Conservation (phyloP, 2,113 vertebrate genomes). For the Cairina moschata region DNA sequence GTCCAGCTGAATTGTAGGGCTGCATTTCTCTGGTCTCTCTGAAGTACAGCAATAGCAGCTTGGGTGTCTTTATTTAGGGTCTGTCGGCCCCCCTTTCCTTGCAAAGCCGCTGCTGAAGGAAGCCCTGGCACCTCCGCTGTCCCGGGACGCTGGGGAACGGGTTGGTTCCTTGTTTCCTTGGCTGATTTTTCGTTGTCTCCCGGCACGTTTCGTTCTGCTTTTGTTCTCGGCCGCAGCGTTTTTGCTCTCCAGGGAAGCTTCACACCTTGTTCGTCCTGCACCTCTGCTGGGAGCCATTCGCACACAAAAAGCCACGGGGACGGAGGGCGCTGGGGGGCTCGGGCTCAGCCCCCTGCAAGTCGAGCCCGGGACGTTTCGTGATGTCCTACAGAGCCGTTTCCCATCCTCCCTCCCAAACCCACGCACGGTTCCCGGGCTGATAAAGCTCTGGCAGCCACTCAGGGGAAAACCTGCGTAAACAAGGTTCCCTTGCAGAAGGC, state of each 20-base stretch:
- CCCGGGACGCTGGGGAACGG: neutral
- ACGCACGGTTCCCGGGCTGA: neutral
- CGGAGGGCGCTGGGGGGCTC: neutral
- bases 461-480: neutral
- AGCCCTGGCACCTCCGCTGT: neutral
- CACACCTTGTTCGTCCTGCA: neutral
- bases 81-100: neutral
- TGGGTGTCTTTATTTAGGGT: neutral
- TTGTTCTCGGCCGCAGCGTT: neutral
- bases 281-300: neutral
- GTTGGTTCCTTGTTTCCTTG: neutral
- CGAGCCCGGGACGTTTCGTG: neutral
- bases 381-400: neutral
- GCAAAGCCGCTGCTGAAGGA: neutral
- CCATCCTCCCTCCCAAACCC: neutral
- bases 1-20: accelerated
- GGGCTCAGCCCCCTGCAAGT: neutral
- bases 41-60: neutral
- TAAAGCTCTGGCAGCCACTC: accelerated
- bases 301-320: neutral
- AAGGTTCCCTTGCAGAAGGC: neutral
- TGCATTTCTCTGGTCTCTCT: neutral
- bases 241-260: neutral
- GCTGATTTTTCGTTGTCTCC: neutral
- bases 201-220: neutral